These are phyloP conservation scores for Eulacestoma nigropectus DNA, from an alignment of 2,113 vertebrate species.

Conservation along the genomic window DNA sequence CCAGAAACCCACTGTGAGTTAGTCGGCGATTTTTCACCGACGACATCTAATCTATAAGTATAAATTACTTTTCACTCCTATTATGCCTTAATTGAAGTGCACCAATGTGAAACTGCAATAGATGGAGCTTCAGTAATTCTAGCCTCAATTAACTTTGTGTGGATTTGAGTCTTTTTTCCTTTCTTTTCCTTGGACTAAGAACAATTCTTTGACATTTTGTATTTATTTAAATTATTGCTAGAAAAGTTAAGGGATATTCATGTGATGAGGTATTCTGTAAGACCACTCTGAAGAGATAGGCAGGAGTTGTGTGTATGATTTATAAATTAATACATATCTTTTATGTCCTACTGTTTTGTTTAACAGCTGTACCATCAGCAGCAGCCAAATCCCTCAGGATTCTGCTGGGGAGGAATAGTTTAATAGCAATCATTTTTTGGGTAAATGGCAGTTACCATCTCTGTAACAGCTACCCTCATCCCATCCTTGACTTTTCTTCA, in stretches of 20 bases:
- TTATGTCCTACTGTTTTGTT: constrained; percentile 39
- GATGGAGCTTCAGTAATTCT: constrained; percentile 67
- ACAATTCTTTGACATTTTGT: constrained; percentile 63
- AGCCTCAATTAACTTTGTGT: constrained; percentile 68
- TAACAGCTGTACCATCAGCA: constrained; percentile 50
- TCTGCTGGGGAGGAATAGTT: constrained; percentile 51
- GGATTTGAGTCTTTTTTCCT: constrained; percentile 51
- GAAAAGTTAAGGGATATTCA: constrained; percentile 17
- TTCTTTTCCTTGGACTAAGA: constrained; percentile 34
- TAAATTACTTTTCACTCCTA: constrained; percentile 79
- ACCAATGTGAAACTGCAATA: constrained; percentile 74
- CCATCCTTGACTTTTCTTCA: constrained; percentile 23
- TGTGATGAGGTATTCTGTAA: constrained; percentile 14
- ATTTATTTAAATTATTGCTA: constrained; percentile 67
- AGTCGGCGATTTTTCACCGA: constrained; percentile 77
- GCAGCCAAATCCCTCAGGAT: constrained; percentile 31
- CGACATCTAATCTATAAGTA: constrained; percentile 78
- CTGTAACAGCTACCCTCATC: neutral
- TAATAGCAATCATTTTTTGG: constrained; percentile 48
- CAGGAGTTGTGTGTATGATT: constrained; percentile 7
- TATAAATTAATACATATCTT: constrained; percentile 27
- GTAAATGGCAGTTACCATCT: constrained; percentile 41
- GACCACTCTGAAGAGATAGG: neutral
- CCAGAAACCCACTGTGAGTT: constrained; percentile 67
- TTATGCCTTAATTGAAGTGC: constrained; percentile 82